Evolutionary conservation across 2,113 vertebrate genomes (phyloP), one percentile per base, ranked within the genome.

Genomic region (Nycticorax nycticorax): DNA sequence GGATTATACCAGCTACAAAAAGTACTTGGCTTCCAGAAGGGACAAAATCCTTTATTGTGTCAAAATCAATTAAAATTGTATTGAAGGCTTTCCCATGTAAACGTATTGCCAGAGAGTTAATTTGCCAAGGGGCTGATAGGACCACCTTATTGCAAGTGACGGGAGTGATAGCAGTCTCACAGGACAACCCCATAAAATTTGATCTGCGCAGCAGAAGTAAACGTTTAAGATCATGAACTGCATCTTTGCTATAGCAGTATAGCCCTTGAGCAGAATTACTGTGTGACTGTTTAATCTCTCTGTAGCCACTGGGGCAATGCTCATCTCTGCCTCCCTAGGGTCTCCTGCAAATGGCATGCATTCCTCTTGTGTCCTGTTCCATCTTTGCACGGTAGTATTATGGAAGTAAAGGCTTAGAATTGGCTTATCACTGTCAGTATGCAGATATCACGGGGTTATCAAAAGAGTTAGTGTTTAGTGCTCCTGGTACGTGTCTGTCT

Each of bases 181-280:
- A 74, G 84, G 37, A 41, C 50, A 77, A 12, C 24, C 35, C 0
- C 0, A 14, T 89, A 26, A 74, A 35, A 57, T 63, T 41, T 33
- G 28, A n/a, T 73, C 6, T 6, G 50, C 5, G 2, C 20, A 50
- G 56, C 59, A 85, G 60, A 64, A 75, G 41, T 60, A 37, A 41
- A 17, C 0, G 1, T 81, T 50, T 35, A 53, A 66, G 63, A 87
- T 91, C 52, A 14, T 2, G 14, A 87, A 57, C n/a, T n/a, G 24
- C 1, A 0, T 56, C 2, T 1, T 27, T 73, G 48, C 39, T 83
- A 3, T 2, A 52, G 24, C 64, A 67, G 22, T 1, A 4, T 5
- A 87, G 52, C 84, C 68, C 84, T 89, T 3, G 21, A 75, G 69
- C 32, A 37, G 81, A 45, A 67, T 63, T 81, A 18, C 28, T 72